phyloP scores from a whole-genome alignment of 2,888 invertebrate genomes.

The Lathronympha strigana region DNA sequence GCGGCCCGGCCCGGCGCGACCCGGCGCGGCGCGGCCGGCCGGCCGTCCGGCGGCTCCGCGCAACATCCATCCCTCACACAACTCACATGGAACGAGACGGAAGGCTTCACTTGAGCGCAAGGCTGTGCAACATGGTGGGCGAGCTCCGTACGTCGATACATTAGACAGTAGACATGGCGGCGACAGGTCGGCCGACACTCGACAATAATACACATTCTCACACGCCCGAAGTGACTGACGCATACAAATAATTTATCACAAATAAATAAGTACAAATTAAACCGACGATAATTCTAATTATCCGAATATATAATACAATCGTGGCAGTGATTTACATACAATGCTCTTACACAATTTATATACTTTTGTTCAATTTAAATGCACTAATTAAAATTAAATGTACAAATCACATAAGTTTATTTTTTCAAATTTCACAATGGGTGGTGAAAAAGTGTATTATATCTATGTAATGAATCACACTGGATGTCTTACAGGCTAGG shows the following conservation, averaged over 20 bases:
- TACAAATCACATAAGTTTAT: slow-evolving; percentile 50
- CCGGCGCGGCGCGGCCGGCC: slow-evolving; percentile 40
- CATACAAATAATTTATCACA: slow-evolving; percentile 57
- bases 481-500: slow-evolving; percentile 60
- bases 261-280: slow-evolving; percentile 74
- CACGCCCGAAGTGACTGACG: slow-evolving; percentile 46
- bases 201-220: slow-evolving; percentile 55
- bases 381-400: slow-evolving; percentile 60
- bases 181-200: slow-evolving; percentile 28
- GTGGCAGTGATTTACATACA: slow-evolving; percentile 69
- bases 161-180: neutral
- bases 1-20: slow-evolving; percentile 22
- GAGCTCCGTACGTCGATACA: slow-evolving; percentile 26
- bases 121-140: slow-evolving; percentile 44
- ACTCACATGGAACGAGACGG: slow-evolving; percentile 42
- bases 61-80: slow-evolving; percentile 35
- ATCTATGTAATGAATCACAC: slow-evolving; percentile 55
- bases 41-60: slow-evolving; percentile 18
- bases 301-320: slow-evolving; percentile 63
- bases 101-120: slow-evolving; percentile 38
- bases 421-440: slow-evolving; percentile 38
- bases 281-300: slow-evolving; percentile 57
- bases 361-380: slow-evolving; percentile 72
- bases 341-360: slow-evolving; percentile 64
- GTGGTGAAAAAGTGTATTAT: slow-evolving; percentile 67